Percentiles rank a stretch among this genome's conserved stretches.
Evolutionary conservation across 2,797 vertebrate species (phyloP).

Genomic region (Triplophysa bombifrons): DNA sequence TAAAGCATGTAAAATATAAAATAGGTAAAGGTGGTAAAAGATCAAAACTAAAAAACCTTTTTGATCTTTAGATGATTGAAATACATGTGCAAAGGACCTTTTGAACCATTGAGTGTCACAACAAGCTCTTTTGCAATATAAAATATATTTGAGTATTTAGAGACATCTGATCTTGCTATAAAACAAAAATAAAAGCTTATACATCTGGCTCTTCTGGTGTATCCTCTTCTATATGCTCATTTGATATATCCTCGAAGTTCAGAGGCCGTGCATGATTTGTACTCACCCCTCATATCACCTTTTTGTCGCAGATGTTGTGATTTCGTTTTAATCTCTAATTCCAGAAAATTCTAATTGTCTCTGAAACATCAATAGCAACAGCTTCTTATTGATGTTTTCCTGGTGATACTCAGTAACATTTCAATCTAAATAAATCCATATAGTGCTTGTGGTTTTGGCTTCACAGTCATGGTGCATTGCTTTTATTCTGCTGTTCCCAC

Average conservation of each 20-base stretch:
- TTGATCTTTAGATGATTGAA: no score
- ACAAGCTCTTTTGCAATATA: no score
- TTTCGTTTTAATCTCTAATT: slow-evolving; percentile 2
- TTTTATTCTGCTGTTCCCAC: background rate
- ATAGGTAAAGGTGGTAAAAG: no score
- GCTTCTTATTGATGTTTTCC: slow-evolving; percentile 50
- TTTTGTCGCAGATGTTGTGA: background rate
- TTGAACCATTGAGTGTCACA: no score
- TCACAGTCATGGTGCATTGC: slow-evolving; percentile 6
- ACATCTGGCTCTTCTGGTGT: slow-evolving; percentile 27
- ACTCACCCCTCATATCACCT: background rate
- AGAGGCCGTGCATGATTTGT: slow-evolving; percentile 24
- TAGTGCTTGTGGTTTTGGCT: slow-evolving; percentile 22
- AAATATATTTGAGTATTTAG: no score
- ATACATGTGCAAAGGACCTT: no score
- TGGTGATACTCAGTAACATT: background rate
- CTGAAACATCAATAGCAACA: slow-evolving; percentile 43
- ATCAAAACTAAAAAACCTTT: no score
- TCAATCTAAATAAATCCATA: slow-evolving; percentile 22
- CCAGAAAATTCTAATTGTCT: slow-evolving; percentile 4
- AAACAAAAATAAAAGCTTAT: background rate
- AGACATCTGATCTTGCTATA: no score
- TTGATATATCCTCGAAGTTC: background rate
- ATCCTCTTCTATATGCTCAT: no score
- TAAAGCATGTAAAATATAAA: no score